phyloP scores from a whole-genome alignment of 2,888 invertebrate species.

The Limnephilus rhombicus region DNA sequence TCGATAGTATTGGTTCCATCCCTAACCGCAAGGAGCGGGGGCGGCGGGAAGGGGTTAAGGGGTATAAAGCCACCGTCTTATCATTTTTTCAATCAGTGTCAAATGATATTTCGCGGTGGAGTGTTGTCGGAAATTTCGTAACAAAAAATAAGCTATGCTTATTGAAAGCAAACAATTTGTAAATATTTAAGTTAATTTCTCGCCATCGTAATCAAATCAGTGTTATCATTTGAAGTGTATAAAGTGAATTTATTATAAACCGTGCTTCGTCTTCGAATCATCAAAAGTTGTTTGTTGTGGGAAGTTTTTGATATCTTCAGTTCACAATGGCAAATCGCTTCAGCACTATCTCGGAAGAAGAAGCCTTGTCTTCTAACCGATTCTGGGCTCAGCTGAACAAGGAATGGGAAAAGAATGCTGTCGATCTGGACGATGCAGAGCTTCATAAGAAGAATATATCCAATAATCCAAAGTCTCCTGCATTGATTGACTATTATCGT shows the following conservation, averaged over 20 bases:
- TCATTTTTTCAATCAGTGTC: neutral
- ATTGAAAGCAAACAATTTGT: neutral
- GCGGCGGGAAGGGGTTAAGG: neutral
- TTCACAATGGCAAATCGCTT: neutral
- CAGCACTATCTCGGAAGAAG: neutral
- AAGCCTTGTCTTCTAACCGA: neutral
- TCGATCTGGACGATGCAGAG: conserved; percentile 59
- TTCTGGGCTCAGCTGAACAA: conserved; percentile 73
- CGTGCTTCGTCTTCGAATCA: neutral
- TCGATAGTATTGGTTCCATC: conserved; percentile 13
- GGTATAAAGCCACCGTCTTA: neutral
- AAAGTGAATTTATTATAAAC: too few relatives aligned
- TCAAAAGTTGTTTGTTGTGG: neutral
- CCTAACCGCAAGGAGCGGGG: conserved; percentile 6
- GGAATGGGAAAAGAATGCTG: conserved; percentile 71
- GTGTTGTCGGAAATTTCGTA: neutral
- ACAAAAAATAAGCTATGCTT: neutral
- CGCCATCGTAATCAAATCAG: neutral
- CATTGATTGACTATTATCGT: conserved; percentile 18
- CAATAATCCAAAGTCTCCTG: neutral
- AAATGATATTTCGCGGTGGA: neutral
- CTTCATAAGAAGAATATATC: neutral
- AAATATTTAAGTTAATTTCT: neutral
- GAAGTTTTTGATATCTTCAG: neutral
- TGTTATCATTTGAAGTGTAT: too few relatives aligned